These are phyloP conservation scores for Geodia barretti DNA, from an alignment of 37 sponge, comb jelly and placozoan species.

Conservation along the genomic window DNA sequence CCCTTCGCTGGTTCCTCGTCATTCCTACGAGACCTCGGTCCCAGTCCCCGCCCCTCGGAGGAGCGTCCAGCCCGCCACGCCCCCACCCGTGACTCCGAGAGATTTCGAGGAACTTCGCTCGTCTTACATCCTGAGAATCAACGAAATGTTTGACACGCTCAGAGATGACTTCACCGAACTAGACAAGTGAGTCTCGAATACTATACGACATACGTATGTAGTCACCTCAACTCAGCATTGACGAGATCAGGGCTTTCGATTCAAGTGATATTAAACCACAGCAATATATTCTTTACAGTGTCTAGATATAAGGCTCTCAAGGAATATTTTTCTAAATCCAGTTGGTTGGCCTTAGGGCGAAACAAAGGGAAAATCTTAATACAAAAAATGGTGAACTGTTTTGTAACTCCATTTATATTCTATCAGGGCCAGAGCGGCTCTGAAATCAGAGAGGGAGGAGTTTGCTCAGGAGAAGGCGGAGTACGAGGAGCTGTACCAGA, in stretches of 20 bases:
- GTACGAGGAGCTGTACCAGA: slow-evolving; percentile 56
- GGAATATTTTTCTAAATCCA: too few relatives aligned
- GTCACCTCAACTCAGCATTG: too few relatives aligned
- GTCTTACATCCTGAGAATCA: slow-evolving; percentile 35
- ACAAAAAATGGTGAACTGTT: background rate
- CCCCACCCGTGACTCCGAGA: slow-evolving; percentile 38
- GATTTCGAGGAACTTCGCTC: slow-evolving; percentile 60
- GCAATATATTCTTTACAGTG: too few relatives aligned
- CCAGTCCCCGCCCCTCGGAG: slow-evolving; percentile 69
- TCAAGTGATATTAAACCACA: background rate
- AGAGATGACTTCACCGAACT: slow-evolving; percentile 52
- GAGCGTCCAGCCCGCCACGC: slow-evolving; percentile 29
- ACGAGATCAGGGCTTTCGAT: background rate
- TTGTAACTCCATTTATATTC: background rate
- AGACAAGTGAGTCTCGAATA: slow-evolving; percentile 55
- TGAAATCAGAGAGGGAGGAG: slow-evolving; percentile 54
- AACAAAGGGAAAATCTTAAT: background rate
- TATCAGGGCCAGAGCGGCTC: slow-evolving; percentile 32
- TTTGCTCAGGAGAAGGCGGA: slow-evolving; percentile 66
- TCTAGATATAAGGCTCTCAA: too few relatives aligned
- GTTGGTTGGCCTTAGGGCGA: too few relatives aligned
- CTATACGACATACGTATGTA: too few relatives aligned
- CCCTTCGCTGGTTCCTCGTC: slow-evolving; percentile 47
- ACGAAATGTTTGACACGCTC: slow-evolving; percentile 65
- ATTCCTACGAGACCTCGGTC: slow-evolving; percentile 23